Conservation (phyloP, 1,140 invertebrate genomes). For the Onthophagus taurus region DNA sequence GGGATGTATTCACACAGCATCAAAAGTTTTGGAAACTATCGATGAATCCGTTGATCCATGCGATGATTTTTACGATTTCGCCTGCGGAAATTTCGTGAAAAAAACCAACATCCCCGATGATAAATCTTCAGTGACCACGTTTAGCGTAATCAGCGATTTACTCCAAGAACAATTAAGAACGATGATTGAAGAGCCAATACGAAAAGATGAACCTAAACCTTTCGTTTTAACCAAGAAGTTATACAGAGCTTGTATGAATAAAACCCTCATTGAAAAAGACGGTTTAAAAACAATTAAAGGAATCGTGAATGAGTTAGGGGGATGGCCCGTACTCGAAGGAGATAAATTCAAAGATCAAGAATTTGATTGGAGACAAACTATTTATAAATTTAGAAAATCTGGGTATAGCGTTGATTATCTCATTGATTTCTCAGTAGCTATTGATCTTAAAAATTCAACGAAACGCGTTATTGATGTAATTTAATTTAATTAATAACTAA, state of each 20-base stretch:
- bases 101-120: slow-evolving; percentile 71
- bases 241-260: slow-evolving; percentile 79
- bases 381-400: slow-evolving; percentile 65
- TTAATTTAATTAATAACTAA: slow-evolving; percentile 18
- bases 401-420: slow-evolving; percentile 88
- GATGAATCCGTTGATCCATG: slow-evolving; percentile 71
- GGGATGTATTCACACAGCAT: slow-evolving; percentile 63
- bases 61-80: slow-evolving; percentile 81
- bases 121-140: slow-evolving; percentile 68
- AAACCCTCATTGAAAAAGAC: slow-evolving; percentile 60
- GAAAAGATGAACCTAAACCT: slow-evolving; percentile 56
- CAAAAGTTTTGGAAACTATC: slow-evolving; percentile 61
- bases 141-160: slow-evolving; percentile 69
- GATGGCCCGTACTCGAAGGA: slow-evolving; percentile 82
- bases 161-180: slow-evolving; percentile 68
- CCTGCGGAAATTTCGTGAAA: slow-evolving; percentile 67
- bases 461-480: slow-evolving; percentile 78
- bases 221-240: slow-evolving; percentile 67
- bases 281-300: slow-evolving; percentile 60
- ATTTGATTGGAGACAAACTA: slow-evolving; percentile 66
- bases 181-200: slow-evolving; percentile 60
- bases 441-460: slow-evolving; percentile 86
- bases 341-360: slow-evolving; percentile 59
- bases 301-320: slow-evolving; percentile 69
- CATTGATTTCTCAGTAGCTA: slow-evolving; percentile 82